phyloP scores from a whole-genome alignment of 1,140 invertebrate genomes.

The Drosophila ananassae region DNA sequence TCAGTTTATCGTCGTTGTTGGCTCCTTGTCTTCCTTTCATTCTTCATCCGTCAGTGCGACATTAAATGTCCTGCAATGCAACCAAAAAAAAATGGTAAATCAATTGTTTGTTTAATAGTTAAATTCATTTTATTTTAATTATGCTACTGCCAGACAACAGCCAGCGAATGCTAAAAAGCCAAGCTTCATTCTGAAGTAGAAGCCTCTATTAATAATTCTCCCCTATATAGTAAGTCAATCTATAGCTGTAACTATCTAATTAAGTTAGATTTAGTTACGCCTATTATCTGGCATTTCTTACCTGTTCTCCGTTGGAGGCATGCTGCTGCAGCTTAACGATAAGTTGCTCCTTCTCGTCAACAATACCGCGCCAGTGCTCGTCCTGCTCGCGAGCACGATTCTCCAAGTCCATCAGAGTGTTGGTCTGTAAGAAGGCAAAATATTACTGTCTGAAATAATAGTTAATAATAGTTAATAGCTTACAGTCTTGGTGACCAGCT shows the following conservation, averaged over 20 bases:
- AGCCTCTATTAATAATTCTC: too few relatives aligned
- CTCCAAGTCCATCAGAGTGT: constrained; percentile 77
- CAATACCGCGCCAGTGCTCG: constrained; percentile 79
- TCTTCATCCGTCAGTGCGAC: constrained; percentile 36
- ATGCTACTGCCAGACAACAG: too few relatives aligned
- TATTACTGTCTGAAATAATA: not conserved
- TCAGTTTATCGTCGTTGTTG: constrained; percentile 74
- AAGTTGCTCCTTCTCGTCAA: constrained; percentile 76
- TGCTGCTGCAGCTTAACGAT: constrained; percentile 76
- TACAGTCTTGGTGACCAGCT: constrained; percentile 90
- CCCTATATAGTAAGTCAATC: too few relatives aligned
- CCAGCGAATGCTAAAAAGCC: too few relatives aligned
- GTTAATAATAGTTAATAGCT: constrained; percentile 35
- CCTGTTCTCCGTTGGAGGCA: constrained; percentile 77
- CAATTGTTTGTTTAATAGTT: too few relatives aligned
- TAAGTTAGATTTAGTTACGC: too few relatives aligned
- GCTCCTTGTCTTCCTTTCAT: constrained; percentile 33
- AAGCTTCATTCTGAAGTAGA: not conserved
- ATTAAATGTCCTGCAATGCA: constrained; percentile 80
- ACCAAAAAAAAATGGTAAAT: too few relatives aligned
- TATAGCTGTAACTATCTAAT: too few relatives aligned
- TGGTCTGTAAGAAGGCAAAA: constrained; percentile 54
- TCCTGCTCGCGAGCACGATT: constrained; percentile 76
- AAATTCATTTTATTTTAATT: too few relatives aligned
- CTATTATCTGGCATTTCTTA: constrained; percentile 6